These are phyloP conservation scores for Lagocephalus sceleratus DNA, from an alignment of 2,797 vertebrate species.

Conservation along the genomic window DNA sequence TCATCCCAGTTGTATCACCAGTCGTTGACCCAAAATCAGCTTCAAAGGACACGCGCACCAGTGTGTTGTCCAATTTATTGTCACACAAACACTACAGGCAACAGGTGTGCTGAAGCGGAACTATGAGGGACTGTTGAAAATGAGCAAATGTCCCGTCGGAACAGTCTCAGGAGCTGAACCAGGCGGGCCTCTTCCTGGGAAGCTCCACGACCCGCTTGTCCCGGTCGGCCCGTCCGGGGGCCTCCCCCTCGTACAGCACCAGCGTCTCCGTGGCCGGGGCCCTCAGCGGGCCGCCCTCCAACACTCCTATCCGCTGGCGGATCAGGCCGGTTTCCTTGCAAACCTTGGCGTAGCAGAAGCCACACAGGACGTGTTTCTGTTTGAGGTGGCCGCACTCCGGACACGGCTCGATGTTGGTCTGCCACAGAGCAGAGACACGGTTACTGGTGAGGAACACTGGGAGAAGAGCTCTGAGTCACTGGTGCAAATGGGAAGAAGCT, in stretches of 20 bases:
- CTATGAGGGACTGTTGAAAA: too few species aligned
- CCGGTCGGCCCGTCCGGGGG: constrained; percentile 72
- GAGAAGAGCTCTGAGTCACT: too few species aligned
- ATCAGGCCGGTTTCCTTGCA: constrained; percentile 81
- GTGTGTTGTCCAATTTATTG: too few species aligned
- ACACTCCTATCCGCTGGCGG: constrained; percentile 76
- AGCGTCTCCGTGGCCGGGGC: constrained; percentile 81
- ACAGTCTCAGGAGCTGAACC: constrained; percentile 77
- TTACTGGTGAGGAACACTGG: too few species aligned
- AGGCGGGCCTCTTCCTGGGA: constrained; percentile 85
- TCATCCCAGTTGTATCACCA: too few species aligned
- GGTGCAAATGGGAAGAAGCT: too few species aligned
- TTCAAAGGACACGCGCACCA: too few species aligned
- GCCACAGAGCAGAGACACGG: constrained; percentile 21
- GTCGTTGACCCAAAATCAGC: too few species aligned
- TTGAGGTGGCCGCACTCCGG: constrained; percentile 91
- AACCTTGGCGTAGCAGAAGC: constrained; percentile 89
- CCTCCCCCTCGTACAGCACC: constrained; percentile 86
- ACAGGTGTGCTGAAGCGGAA: too few species aligned
- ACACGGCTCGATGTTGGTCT: constrained; percentile 90
- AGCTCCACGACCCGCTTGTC: constrained; percentile 88
- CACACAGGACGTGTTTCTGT: constrained; percentile 89
- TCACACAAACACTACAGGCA: too few species aligned
- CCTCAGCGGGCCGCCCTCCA: constrained; percentile 85
- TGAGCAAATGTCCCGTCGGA: background rate